Conservation (phyloP, 2,888 invertebrate species). For the Patella pellucida region DNA sequence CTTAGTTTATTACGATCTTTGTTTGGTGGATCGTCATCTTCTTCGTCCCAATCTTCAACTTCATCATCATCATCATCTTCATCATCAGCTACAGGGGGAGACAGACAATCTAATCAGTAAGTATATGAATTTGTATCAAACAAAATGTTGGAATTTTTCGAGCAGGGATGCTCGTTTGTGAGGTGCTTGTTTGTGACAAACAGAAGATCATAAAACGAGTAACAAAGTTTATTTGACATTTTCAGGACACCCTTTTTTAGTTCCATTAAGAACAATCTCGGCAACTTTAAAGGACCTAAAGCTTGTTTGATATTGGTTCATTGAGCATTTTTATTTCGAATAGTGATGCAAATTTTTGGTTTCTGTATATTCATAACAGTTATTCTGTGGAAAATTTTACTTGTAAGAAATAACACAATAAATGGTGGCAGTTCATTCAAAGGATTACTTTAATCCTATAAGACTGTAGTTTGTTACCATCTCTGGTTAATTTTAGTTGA, state of each 20-base stretch:
- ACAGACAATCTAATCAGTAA: conserved; percentile 20
- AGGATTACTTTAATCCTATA: too few relatives aligned
- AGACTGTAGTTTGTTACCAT: too few relatives aligned
- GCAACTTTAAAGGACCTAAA: background rate
- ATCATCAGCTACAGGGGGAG: conserved; percentile 32
- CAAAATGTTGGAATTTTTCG: too few relatives aligned
- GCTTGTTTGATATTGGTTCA: background rate
- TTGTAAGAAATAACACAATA: too few relatives aligned
- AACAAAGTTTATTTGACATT: too few relatives aligned
- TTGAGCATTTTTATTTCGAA: background rate
- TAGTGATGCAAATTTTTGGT: background rate
- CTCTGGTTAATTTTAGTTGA: too few relatives aligned
- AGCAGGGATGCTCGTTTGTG: too few relatives aligned
- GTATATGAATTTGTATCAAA: background rate
- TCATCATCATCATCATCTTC: conserved; percentile 14
- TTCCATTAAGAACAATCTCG: background rate
- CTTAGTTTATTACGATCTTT: conserved; percentile 74
- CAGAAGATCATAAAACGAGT: too few relatives aligned
- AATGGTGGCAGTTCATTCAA: too few relatives aligned
- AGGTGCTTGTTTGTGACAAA: too few relatives aligned
- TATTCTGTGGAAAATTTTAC: too few relatives aligned
- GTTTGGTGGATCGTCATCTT: conserved; percentile 20
- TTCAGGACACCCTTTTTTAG: background rate
- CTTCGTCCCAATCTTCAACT: conserved; percentile 8
- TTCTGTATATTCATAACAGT: too few relatives aligned